phyloP scores from a whole-genome alignment of 2,113 vertebrate genomes.

The Nesogale talazaci region DNA sequence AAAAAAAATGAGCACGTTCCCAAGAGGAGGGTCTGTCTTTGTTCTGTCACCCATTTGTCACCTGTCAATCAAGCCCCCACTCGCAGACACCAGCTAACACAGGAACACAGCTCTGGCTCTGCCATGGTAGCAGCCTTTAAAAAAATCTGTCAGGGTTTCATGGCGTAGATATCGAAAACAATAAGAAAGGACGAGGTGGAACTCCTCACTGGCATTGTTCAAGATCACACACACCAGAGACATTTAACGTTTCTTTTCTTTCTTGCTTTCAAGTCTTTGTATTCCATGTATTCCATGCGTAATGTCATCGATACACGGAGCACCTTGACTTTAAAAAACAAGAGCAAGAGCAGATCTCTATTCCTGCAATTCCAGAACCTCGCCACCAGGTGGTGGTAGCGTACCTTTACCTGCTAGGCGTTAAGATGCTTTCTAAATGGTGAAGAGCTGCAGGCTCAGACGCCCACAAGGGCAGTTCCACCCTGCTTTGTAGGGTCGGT shows the following conservation, averaged over 20 bases:
- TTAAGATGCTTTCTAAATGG: no score
- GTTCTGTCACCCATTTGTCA: slow-evolving; percentile 38
- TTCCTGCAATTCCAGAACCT: slow-evolving; percentile 64
- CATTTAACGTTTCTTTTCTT: not conserved
- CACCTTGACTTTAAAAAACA: not conserved
- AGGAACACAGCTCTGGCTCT: not conserved
- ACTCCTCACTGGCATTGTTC: not conserved
- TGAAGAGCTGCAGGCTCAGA: no score
- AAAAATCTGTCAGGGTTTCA: not conserved
- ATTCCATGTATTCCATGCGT: not conserved
- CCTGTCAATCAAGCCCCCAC: not conserved
- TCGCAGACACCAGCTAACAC: not conserved
- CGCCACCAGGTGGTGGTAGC: slow-evolving; percentile 64
- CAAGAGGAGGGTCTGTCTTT: not conserved
- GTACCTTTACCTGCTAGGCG: not conserved
- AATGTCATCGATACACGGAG: not conserved
- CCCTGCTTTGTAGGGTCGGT: no score
- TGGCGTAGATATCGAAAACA: slow-evolving; percentile 19
- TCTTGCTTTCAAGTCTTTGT: not conserved
- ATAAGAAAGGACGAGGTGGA: not conserved
- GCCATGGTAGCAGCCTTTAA: not conserved
- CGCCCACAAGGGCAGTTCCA: no score
- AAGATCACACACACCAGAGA: not conserved
- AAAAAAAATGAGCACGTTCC: not conserved
- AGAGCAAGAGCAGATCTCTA: not conserved